These are phyloP conservation scores for Manis javanica DNA, from an alignment of 2,797 vertebrate genomes.

Conservation along the genomic window DNA sequence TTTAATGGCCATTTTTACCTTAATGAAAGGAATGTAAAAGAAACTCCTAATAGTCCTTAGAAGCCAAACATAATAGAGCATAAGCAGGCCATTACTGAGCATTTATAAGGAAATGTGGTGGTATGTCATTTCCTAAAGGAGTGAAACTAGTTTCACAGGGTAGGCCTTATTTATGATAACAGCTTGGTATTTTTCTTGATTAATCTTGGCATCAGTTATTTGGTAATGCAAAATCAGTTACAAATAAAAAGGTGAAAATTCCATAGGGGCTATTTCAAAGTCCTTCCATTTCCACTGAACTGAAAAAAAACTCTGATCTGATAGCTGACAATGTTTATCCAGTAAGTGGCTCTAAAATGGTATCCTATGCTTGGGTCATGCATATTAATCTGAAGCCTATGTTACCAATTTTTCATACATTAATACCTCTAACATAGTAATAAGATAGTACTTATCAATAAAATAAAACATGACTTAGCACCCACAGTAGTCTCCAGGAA, in stretches of 20 bases:
- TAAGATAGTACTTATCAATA: neutral
- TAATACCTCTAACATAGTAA: neutral
- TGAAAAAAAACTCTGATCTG: too few relatives aligned
- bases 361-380: neutral
- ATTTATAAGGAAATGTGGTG: constrained; percentile 31
- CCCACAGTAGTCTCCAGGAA: neutral
- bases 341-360: neutral
- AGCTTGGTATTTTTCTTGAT: constrained; percentile 62
- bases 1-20: constrained; percentile 65
- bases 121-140: constrained; percentile 62
- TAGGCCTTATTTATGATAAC: constrained; percentile 65
- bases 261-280: neutral
- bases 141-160: neutral
- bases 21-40: constrained; percentile 77
- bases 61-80: constrained; percentile 60
- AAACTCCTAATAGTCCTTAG: constrained; percentile 67
- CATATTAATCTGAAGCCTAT: neutral
- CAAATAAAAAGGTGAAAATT: constrained; percentile 62
- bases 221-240: constrained; percentile 60
- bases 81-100: constrained; percentile 68
- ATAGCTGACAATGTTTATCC: neutral
- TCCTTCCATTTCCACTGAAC: neutral
- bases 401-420: neutral
- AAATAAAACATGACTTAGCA: neutral
- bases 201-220: constrained; percentile 64